Evolutionary conservation across 2,888 invertebrate species (phyloP).

Genomic region (Incurvaria masculella): DNA sequence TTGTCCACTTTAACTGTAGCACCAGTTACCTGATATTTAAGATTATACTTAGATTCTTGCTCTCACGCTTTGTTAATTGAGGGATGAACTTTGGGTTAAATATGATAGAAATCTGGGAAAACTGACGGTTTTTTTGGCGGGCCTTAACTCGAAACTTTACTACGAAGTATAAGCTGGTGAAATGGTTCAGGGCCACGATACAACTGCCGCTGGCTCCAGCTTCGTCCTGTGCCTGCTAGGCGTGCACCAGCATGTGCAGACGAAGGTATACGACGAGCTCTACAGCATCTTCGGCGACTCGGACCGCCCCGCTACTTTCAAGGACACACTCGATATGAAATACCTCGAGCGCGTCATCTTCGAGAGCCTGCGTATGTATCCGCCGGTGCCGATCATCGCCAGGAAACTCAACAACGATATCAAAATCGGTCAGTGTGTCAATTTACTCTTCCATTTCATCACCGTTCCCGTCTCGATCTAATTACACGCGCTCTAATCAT

Average conservation of each 20-base stretch:
- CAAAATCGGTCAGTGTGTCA: constrained; percentile 53
- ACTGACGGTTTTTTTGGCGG: too few relatives aligned
- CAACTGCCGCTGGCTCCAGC: constrained; percentile 72
- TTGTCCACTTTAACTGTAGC: too few relatives aligned
- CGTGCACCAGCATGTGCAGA: constrained; percentile 75
- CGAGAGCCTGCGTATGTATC: constrained; percentile 74
- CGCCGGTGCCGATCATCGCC: constrained; percentile 77
- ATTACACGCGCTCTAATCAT: not conserved
- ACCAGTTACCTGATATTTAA: too few relatives aligned
- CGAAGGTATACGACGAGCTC: constrained; percentile 68
- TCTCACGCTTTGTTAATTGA: too few relatives aligned
- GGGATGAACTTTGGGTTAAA: too few relatives aligned
- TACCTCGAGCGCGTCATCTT: constrained; percentile 76
- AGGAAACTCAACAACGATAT: constrained; percentile 67
- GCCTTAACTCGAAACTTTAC: too few relatives aligned
- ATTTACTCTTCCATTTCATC: not conserved
- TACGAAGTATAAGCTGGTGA: too few relatives aligned
- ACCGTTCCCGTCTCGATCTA: too few relatives aligned
- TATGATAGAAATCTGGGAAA: too few relatives aligned
- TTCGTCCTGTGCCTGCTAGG: constrained; percentile 84
- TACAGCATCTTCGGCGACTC: constrained; percentile 76
- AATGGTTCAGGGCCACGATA: constrained; percentile 47
- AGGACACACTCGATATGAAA: constrained; percentile 77
- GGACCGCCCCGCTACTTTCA: constrained; percentile 71
- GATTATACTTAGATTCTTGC: too few relatives aligned